These are phyloP conservation scores for Rhinolophus ferrumequinum DNA, from an alignment of 2,113 vertebrate genomes.

Conservation along the genomic window DNA sequence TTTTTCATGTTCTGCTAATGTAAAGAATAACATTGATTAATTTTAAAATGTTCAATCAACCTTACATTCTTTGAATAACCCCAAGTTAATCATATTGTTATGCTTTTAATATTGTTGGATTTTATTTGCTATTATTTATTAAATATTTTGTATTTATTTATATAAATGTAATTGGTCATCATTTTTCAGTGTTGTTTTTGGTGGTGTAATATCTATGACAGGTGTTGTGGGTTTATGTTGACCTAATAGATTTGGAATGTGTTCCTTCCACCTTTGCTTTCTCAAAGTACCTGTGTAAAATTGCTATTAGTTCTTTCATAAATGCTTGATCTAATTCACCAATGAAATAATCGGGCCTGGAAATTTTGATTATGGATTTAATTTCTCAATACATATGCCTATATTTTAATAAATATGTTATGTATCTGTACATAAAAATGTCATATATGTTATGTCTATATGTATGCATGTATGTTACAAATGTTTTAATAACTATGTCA, in stretches of 20 bases:
- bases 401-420: not conserved
- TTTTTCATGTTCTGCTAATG: not conserved
- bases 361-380: not conserved
- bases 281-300: not conserved
- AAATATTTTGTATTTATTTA: not conserved
- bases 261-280: not conserved
- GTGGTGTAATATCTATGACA: not conserved
- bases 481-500: too few relatives aligned
- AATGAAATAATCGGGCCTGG: not conserved
- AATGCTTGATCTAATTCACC: not conserved
- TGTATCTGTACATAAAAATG: too few relatives aligned
- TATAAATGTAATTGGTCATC: not conserved
- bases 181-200: not conserved
- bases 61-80: not conserved
- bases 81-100: not conserved
- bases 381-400: not conserved
- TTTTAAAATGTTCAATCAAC: not conserved
- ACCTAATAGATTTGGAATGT: not conserved
- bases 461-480: too few relatives aligned
- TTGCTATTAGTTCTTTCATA: not conserved
- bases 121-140: not conserved
- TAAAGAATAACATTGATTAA: not conserved
- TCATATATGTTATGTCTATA: too few relatives aligned
- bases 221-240: not conserved
- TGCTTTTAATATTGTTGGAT: not conserved